Conservation (phyloP, 2,888 invertebrate genomes). For the Xanthia icteritia region DNA sequence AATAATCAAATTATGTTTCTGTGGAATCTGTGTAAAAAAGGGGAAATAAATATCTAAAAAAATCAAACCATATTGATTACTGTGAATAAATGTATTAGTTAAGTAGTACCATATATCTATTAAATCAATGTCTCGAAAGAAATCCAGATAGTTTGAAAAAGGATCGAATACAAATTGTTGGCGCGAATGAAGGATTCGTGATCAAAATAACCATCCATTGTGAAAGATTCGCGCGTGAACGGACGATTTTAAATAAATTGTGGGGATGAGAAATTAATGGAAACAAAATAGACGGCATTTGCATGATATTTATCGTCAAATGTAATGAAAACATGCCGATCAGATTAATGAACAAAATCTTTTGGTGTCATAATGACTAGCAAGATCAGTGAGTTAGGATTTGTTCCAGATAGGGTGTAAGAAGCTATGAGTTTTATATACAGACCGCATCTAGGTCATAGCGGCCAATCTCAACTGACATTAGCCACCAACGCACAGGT, state of each 20-base stretch:
- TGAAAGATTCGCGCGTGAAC: background rate
- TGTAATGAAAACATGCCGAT: background rate
- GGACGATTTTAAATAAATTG: constrained; percentile 33
- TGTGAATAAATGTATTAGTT: constrained; percentile 1
- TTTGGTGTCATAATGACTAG: background rate
- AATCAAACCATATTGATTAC: background rate
- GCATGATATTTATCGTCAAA: background rate
- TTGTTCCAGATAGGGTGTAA: too few relatives aligned
- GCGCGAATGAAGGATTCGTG: background rate
- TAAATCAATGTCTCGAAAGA: background rate
- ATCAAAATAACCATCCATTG: background rate
- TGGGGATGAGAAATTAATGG: background rate
- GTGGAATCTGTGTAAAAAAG: background rate
- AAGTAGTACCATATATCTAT: background rate
- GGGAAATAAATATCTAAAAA: background rate
- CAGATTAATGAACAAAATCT: constrained; percentile 12
- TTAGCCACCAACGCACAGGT: too few relatives aligned
- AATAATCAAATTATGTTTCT: background rate
- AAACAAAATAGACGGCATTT: background rate
- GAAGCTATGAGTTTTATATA: background rate
- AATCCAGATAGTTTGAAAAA: background rate
- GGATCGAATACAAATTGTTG: background rate
- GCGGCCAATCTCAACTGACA: background rate
- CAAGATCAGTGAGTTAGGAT: background rate
- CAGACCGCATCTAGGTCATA: background rate